These are phyloP conservation scores for Diphyllodes magnificus DNA, from an alignment of 2,113 vertebrate species.

Conservation along the genomic window DNA sequence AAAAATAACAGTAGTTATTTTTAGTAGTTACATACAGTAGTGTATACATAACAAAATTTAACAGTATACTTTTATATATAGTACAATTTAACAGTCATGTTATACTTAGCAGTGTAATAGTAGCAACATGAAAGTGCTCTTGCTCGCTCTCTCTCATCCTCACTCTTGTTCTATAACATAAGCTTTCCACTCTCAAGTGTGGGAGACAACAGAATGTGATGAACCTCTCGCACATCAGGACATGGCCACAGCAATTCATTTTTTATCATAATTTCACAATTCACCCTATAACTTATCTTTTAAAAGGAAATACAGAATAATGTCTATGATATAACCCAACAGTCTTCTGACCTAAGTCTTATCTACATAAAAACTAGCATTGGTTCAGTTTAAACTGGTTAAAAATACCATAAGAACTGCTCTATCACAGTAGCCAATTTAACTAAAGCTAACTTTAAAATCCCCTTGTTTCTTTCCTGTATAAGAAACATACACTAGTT, in stretches of 20 bases:
- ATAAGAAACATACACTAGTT: not conserved
- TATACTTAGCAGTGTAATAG: not conserved
- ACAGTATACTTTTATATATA: not conserved
- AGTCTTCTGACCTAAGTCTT: not conserved
- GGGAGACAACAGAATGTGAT: not conserved
- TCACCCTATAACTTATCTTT: not conserved
- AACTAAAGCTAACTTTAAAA: not conserved
- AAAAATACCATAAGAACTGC: not conserved
- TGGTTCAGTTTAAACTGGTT: not conserved
- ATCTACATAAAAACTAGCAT: not conserved
- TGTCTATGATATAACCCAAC: not conserved
- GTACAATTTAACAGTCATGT: not conserved
- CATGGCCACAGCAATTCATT: not conserved
- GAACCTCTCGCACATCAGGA: not conserved
- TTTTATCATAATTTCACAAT: not conserved
- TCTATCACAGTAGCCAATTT: not conserved
- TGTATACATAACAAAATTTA: not conserved
- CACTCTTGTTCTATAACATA: not conserved
- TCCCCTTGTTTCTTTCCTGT: not conserved
- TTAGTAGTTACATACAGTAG: not conserved
- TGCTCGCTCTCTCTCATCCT: rapidly evolving
- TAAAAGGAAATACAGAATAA: not conserved
- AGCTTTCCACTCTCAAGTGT: not conserved
- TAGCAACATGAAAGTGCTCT: not conserved
- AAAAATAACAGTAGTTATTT: not conserved